A percentile compares a stretch with the other conserved stretches of the same genome.
Evolutionary conservation across 2,888 invertebrate genomes (phyloP).

Genomic region (Chrysolina oricalcia): DNA sequence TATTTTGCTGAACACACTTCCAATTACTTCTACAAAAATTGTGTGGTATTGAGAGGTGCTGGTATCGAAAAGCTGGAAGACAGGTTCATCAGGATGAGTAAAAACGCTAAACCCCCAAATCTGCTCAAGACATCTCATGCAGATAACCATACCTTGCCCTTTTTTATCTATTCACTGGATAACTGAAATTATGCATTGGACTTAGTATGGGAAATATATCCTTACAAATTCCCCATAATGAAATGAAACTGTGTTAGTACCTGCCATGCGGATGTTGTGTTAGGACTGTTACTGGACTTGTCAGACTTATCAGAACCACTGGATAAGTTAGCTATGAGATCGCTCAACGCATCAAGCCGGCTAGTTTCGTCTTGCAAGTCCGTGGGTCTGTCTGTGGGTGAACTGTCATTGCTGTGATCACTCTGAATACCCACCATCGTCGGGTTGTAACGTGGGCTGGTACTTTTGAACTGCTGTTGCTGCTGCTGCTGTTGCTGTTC

Average conservation of each 20-base stretch:
- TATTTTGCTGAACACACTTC: too few relatives aligned
- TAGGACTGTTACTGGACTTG: constrained; percentile 69
- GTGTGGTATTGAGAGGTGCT: too few relatives aligned
- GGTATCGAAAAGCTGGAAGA: too few relatives aligned
- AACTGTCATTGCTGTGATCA: constrained; percentile 55
- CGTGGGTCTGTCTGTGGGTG: constrained; percentile 50
- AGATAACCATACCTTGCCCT: too few relatives aligned
- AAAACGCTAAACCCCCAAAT: too few relatives aligned
- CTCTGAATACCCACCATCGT: constrained; percentile 70
- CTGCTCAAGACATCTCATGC: too few relatives aligned
- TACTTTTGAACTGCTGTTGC: constrained; percentile 45
- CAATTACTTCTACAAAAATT: too few relatives aligned
- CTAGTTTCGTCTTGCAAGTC: constrained; percentile 61
- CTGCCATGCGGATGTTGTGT: constrained; percentile 70
- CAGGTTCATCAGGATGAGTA: too few relatives aligned
- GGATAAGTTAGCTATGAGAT: constrained; percentile 71
- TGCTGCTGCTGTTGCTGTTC: constrained; percentile 64
- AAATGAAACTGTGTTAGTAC: constrained; percentile 67
- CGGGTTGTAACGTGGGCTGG: constrained; percentile 53
- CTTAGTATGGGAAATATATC: too few relatives aligned
- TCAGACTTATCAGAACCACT: constrained; percentile 70
- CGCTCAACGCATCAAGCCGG: constrained; percentile 70
- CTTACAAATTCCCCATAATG: constrained; percentile 19
- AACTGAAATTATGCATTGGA: too few relatives aligned
- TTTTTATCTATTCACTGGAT: too few relatives aligned